Conservation (phyloP, 2,888 invertebrate species). For the Poecilobothrus nobilitatus region DNA sequence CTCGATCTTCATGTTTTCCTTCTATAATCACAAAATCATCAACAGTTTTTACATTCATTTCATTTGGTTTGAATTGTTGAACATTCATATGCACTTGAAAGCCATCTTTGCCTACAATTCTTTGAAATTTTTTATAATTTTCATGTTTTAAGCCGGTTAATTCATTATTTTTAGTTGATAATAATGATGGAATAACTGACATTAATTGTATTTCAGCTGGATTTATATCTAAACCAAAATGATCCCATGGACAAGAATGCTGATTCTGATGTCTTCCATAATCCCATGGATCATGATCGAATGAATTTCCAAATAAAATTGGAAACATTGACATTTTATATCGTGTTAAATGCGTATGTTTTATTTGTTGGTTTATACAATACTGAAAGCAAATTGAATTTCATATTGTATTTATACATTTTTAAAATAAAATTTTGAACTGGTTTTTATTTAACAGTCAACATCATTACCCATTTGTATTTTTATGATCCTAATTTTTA, state of each 20-base stretch:
- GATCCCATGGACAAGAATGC: background rate
- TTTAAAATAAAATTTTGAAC: no score
- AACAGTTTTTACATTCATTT: conserved; percentile 35
- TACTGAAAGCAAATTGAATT: no score
- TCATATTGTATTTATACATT: no score
- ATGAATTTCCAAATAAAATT: conserved; percentile 5
- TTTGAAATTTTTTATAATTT: no score
- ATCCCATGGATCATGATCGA: background rate
- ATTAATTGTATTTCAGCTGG: background rate
- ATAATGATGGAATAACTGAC: background rate
- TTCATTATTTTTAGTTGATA: background rate
- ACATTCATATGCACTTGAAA: conserved; percentile 38
- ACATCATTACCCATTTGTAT: no score
- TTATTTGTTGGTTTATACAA: no score
- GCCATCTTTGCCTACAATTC: conserved; percentile 34
- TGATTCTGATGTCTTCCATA: background rate
- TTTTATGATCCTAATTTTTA: no score
- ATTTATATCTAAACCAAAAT: background rate
- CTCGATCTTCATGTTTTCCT: conserved; percentile 35
- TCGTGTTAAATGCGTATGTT: no score
- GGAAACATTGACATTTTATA: conserved; percentile 11
- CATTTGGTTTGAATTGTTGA: conserved; percentile 35
- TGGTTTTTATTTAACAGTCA: no score
- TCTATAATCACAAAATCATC: conserved; percentile 35
- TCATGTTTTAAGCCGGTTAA: background rate